phyloP scores from a whole-genome alignment of 2,797 vertebrate genomes.

The Sebastes matsubarae region DNA sequence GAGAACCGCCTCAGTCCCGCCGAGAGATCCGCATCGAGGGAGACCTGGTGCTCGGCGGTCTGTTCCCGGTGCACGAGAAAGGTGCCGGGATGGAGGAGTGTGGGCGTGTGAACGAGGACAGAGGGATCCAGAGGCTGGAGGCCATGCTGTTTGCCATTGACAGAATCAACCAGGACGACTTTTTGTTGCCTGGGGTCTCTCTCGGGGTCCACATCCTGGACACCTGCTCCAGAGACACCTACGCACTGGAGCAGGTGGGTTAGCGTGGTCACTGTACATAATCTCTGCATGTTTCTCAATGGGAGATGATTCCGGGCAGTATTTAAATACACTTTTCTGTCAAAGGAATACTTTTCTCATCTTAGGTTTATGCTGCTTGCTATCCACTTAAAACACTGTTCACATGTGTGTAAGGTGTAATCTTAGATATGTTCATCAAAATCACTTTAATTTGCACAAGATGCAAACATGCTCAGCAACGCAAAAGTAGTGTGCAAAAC shows the following conservation, averaged over 20 bases:
- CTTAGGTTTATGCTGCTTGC: background rate
- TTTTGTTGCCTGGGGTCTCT: conserved; percentile 91
- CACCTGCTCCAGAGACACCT: conserved; percentile 97
- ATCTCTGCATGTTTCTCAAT: background rate
- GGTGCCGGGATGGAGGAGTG: conserved; percentile 94
- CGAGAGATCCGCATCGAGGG: conserved; percentile 98
- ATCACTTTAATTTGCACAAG: background rate
- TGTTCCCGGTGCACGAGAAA: conserved; percentile 98
- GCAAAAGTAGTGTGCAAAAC: no score
- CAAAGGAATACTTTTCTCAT: background rate
- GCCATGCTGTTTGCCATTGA: conserved; percentile 99
- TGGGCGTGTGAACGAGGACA: conserved; percentile 94
- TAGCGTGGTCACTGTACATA: background rate
- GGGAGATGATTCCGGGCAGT: background rate
- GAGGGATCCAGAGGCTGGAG: conserved; percentile 96
- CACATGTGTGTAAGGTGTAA: background rate
- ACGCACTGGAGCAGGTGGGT: conserved; percentile 89
- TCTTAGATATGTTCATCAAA: background rate
- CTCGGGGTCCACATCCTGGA: conserved; percentile 97
- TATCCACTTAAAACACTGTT: background rate
- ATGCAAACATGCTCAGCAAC: background rate
- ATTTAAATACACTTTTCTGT: background rate
- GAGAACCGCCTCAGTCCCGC: conserved; percentile 89
- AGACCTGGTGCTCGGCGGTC: conserved; percentile 94
- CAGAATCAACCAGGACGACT: conserved; percentile 91